Evolutionary conservation across 2,888 invertebrate species (phyloP).

Genomic region (Ochlodes sylvanus): DNA sequence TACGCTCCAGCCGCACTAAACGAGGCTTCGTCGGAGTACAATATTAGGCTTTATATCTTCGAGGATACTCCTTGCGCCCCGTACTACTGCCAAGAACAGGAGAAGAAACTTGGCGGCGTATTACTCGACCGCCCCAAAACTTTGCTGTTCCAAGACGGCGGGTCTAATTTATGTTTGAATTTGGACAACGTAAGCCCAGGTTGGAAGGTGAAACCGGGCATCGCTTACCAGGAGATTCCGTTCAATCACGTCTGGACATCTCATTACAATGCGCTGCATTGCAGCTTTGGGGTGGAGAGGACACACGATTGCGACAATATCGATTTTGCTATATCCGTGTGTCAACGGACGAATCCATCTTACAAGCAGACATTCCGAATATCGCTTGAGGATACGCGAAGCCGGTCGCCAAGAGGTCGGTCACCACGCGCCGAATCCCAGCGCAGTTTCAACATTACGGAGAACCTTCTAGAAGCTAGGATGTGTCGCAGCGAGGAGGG

Average conservation of each 20-base stretch:
- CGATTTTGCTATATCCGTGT: constrained; percentile 76
- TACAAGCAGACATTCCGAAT: constrained; percentile 81
- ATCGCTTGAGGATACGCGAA: constrained; percentile 75
- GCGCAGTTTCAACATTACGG: constrained; percentile 79
- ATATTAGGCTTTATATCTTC: constrained; percentile 95
- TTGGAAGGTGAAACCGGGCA: constrained; percentile 95
- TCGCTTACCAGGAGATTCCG: constrained; percentile 94
- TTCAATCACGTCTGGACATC: constrained; percentile 96
- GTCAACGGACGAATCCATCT: constrained; percentile 79
- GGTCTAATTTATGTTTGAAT: constrained; percentile 93
- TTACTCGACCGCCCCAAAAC: constrained; percentile 95
- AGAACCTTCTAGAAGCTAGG: constrained; percentile 76
- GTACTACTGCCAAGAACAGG: constrained; percentile 92
- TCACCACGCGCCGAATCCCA: constrained; percentile 79
- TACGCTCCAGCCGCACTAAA: constrained; percentile 92
- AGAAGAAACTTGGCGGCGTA: constrained; percentile 93
- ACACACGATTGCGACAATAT: constrained; percentile 85
- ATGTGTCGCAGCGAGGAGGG: constrained; percentile 80
- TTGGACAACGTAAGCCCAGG: constrained; percentile 95
- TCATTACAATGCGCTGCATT: constrained; percentile 94
- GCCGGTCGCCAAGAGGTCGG: constrained; percentile 76
- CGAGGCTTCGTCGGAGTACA: constrained; percentile 90
- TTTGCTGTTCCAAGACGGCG: constrained; percentile 95
- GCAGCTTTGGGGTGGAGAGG: constrained; percentile 93
- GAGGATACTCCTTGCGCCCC: constrained; percentile 98